A percentile compares a stretch with the other conserved stretches of the same genome.
These are phyloP conservation scores for Dromococcyx pavoninus DNA, from an alignment of 2,797 vertebrate genomes.

Conservation along the genomic window DNA sequence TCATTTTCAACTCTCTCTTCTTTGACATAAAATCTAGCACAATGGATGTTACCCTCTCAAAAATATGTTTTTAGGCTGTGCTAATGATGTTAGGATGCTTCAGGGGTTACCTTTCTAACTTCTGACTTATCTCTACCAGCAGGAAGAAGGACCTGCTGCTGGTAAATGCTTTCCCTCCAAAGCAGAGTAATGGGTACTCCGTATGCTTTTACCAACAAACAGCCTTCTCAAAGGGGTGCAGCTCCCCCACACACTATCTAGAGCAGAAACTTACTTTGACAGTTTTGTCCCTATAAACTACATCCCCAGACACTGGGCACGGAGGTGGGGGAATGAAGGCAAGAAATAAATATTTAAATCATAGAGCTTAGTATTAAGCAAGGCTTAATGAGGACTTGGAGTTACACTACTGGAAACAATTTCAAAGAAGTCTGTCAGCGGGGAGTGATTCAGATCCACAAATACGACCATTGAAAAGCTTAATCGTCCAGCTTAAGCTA, in stretches of 20 bases:
- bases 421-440: slow-evolving; percentile 26
- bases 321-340: neutral
- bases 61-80: neutral
- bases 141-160: neutral
- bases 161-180: neutral
- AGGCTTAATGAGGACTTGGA: neutral
- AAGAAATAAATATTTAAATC: neutral
- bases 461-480: neutral
- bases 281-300: neutral
- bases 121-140: neutral
- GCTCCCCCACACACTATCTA: neutral
- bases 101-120: neutral
- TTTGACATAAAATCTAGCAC: neutral
- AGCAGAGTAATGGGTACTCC: fast-evolving
- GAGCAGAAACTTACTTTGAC: neutral
- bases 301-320: fast-evolving
- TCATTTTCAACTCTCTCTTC: neutral
- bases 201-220: fast-evolving
- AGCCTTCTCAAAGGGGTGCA: neutral
- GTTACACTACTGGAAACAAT: neutral
- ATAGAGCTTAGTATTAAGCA: neutral
- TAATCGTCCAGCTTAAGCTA: slow-evolving; percentile 33
- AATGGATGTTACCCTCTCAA: neutral
- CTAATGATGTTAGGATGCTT: neutral
- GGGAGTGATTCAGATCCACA: slow-evolving; percentile 20